Base-by-base conservation (phyloP, 2,797 vertebrate genomes). In the Holocentrus rufus region DNA sequence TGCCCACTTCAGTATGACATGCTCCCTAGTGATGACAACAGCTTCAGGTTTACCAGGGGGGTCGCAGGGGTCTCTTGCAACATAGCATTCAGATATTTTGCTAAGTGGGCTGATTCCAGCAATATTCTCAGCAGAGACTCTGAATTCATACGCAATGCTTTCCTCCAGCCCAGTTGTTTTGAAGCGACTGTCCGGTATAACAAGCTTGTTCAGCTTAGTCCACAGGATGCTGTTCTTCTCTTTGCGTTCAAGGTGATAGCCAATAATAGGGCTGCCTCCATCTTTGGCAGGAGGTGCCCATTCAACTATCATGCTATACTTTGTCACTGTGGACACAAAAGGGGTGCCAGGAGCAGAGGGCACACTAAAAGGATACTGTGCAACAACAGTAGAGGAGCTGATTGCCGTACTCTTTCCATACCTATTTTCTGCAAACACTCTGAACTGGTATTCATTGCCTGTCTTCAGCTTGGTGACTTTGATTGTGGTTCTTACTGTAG, bases 161-260 rank as follows among this genome's bases (percentile, higher is more conserved):
- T 97, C 96, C 72, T 96, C 96, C 76, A 98, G 94, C 9, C 95
- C 95, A 0, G 94, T 96, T 79, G 95, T 93, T 94, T 98, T 98
- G 73, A 95, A 95, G 81, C 93, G 95, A 77, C 94, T 92, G 69
- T 97, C 96, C 13, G 92, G 77, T 90, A 98, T 94, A 50, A 93
- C 90, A 75, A 91, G 90, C 86, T 96, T 98, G 86, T 97, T 97
- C 74, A 95, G 81, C 80, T 97, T 98, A 61, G 94, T 92, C 97
- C 97, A 98, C 82, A 98, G 93, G 91, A 98, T 96, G 81, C 96
- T 98, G 83, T 97, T 98, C 86, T 95, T 97, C 87, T 98, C 97
- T 91, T 98, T 98, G 70, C 96, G 95, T 89, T 98, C 97, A 72
- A 98, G 91, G 81, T 98, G 95, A 87, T 97, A 98, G 47, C 97